phyloP scores from a whole-genome alignment of 2,113 vertebrate species.

The Tricholaema leucomelas region DNA sequence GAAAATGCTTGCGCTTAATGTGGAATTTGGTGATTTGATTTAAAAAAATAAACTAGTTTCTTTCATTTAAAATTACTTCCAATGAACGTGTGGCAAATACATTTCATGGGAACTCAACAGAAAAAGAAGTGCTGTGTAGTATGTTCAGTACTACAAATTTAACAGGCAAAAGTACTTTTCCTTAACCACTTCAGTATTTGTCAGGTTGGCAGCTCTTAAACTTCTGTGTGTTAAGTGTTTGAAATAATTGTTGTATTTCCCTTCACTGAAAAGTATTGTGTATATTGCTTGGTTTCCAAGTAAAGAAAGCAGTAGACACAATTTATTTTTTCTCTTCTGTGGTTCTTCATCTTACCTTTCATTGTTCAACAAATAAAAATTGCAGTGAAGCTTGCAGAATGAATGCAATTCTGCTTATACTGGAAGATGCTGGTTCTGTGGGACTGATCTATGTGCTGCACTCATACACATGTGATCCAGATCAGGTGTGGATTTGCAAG shows the following conservation, averaged over 20 bases:
- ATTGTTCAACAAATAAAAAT: not conserved
- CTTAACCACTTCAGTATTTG: not conserved
- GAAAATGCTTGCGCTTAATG: not conserved
- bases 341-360: not conserved
- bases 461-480: not conserved
- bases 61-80: not conserved
- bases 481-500: constrained; percentile 39
- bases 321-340: not conserved
- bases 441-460: not conserved
- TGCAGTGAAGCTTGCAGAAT: not conserved
- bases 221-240: not conserved
- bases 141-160: not conserved
- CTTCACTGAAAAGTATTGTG: not conserved
- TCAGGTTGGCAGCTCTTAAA: not conserved
- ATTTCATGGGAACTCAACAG: not conserved
- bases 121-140: not conserved
- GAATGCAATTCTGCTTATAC: not conserved
- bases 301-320: not conserved
- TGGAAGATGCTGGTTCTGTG: not conserved
- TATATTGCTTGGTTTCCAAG: not conserved
- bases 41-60: not conserved
- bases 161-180: not conserved
- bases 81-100: not conserved
- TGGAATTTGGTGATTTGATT: not conserved
- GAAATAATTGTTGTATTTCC: not conserved